These are phyloP conservation scores for Coregonus ussuriensis DNA, from an alignment of 2,797 vertebrate genomes.

Conservation along the genomic window DNA sequence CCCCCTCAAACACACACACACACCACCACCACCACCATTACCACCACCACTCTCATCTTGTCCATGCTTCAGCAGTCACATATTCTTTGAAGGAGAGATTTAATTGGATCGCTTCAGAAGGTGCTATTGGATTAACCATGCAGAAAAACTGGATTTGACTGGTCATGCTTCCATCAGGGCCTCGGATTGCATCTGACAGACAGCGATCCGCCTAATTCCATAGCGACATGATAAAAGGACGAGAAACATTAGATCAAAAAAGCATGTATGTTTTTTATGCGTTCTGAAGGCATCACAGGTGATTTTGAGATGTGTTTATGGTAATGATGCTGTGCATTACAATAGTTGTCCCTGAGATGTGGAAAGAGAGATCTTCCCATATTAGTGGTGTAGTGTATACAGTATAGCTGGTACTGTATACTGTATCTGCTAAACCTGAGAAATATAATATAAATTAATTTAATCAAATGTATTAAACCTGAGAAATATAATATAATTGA, in stretches of 20 bases:
- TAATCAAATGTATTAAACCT: no score
- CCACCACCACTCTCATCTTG: slow-evolving; percentile 59
- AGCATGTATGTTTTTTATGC: slow-evolving; percentile 59
- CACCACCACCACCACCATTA: no score
- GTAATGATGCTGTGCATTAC: slow-evolving; percentile 28
- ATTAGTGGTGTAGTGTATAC: background rate
- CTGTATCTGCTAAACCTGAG: no score
- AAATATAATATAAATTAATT: no score
- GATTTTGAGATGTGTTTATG: slow-evolving; percentile 46
- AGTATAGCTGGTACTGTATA: no score
- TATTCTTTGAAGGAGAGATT: slow-evolving; percentile 78
- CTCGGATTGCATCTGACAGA: slow-evolving; percentile 74
- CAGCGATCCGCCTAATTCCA: slow-evolving; percentile 70
- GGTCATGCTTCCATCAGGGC: slow-evolving; percentile 70
- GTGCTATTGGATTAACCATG: slow-evolving; percentile 81
- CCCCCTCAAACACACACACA: slow-evolving; percentile 9
- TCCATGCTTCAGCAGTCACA: slow-evolving; percentile 69
- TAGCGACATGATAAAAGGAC: slow-evolving; percentile 62
- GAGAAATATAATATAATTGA: no score
- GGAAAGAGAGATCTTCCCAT: background rate
- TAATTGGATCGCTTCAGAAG: slow-evolving; percentile 81
- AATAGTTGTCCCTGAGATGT: background rate
- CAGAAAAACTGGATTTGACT: slow-evolving; percentile 75
- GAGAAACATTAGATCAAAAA: slow-evolving; percentile 69
- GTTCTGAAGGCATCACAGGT: slow-evolving; percentile 54